A percentile compares a stretch with the other conserved stretches of the same genome.
Conservation (phyloP, 2,888 invertebrate species). For the Pteria penguin region DNA sequence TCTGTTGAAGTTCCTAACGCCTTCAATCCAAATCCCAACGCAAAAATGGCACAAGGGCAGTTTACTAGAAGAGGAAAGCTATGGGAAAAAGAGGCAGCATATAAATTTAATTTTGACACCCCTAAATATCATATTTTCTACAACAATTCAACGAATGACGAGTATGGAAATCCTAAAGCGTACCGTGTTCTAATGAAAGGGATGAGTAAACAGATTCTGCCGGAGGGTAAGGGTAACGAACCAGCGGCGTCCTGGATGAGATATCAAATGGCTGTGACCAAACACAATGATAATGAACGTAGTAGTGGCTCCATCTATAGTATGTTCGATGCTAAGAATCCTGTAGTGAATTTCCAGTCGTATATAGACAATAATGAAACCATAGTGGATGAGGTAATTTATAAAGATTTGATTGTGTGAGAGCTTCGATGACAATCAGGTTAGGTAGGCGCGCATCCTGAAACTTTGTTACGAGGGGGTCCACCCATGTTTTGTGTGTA, state of each 20-base stretch:
- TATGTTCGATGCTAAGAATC: not conserved
- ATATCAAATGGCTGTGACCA: not conserved
- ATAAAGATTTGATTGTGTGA: no score
- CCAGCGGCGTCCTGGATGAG: not conserved
- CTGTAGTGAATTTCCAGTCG: not conserved
- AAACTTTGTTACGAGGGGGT: no score
- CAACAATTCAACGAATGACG: constrained; percentile 51
- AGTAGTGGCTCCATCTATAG: not conserved
- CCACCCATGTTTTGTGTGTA: no score
- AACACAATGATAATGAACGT: not conserved
- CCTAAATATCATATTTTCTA: constrained; percentile 72
- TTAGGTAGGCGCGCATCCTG: no score
- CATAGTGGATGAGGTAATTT: not conserved
- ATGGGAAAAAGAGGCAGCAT: constrained; percentile 66
- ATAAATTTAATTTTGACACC: constrained; percentile 65
- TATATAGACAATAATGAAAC: not conserved
- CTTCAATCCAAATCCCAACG: constrained; percentile 3
- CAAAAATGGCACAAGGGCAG: constrained; percentile 51
- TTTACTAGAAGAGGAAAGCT: constrained; percentile 48
- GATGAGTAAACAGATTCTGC: not conserved
- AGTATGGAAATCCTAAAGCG: constrained; percentile 57
- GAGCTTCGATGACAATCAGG: no score
- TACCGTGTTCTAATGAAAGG: constrained; percentile 48
- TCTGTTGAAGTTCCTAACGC: constrained; percentile 37
- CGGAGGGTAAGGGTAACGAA: not conserved